A percentile compares a stretch with the other conserved stretches of the same genome.
These are phyloP conservation scores for Acanthococcus lagerstroemiae DNA, from an alignment of 2,888 invertebrate genomes.

Conservation along the genomic window DNA sequence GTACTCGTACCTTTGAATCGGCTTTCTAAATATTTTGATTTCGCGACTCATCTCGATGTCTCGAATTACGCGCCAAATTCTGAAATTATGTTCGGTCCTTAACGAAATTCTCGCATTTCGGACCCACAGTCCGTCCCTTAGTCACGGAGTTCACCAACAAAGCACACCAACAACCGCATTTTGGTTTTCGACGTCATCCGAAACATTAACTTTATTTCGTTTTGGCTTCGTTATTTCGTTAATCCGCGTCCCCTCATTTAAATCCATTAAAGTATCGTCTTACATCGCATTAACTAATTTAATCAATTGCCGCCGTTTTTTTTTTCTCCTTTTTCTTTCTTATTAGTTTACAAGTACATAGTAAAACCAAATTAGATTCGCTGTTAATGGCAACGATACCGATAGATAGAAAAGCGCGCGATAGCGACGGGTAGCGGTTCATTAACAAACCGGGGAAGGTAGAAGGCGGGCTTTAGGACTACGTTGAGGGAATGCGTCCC, in stretches of 20 bases:
- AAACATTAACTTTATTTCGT: neutral
- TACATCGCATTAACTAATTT: conserved; percentile 25
- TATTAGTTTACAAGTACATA: conserved; percentile 16
- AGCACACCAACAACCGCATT: too few relatives aligned
- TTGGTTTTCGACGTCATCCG: neutral
- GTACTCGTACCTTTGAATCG: too few relatives aligned
- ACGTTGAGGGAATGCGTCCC: conserved; percentile 32
- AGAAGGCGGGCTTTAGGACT: conserved; percentile 22
- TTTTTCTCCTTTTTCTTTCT: neutral
- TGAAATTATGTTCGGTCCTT: too few relatives aligned
- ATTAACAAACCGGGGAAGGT: conserved; percentile 20
- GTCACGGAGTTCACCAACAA: too few relatives aligned
- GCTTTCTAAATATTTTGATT: too few relatives aligned
- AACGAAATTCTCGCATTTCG: too few relatives aligned
- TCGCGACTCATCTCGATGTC: too few relatives aligned
- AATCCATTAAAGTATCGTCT: conserved; percentile 30
- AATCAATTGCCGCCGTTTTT: conserved; percentile 19
- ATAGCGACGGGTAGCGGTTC: conserved; percentile 18
- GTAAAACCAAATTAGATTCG: conserved; percentile 22
- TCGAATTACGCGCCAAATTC: too few relatives aligned
- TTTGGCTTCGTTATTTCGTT: neutral
- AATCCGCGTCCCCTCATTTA: conserved; percentile 7
- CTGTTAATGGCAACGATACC: conserved; percentile 16
- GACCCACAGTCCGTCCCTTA: too few relatives aligned
- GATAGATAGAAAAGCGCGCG: neutral